phyloP scores from a whole-genome alignment of 1,140 invertebrate genomes.

The Ladona fulva region DNA sequence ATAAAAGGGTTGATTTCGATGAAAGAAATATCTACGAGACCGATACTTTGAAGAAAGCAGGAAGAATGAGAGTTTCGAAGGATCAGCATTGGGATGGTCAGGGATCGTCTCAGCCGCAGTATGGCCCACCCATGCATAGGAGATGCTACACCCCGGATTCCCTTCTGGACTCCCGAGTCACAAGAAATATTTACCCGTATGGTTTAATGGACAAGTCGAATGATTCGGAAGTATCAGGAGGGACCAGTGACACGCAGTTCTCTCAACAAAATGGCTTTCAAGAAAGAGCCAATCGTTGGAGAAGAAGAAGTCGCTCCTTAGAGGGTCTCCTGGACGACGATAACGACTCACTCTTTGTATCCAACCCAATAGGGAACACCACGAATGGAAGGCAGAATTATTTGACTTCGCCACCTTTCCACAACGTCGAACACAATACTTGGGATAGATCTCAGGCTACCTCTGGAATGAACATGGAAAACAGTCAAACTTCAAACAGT shows the following conservation, averaged over 20 bases:
- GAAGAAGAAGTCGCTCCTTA: conserved; percentile 44
- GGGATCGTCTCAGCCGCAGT: neutral
- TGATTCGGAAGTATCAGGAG: neutral
- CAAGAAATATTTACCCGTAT: conserved; percentile 44
- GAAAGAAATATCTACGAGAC: conserved; percentile 68
- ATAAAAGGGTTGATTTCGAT: conserved; percentile 57
- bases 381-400: neutral
- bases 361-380: neutral
- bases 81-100: neutral
- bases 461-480: neutral
- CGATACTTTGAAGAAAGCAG: conserved; percentile 48
- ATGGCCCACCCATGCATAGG: conserved; percentile 10
- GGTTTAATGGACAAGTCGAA: conserved; percentile 35
- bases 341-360: conserved; percentile 26
- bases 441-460: conserved; percentile 15
- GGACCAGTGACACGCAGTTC: neutral
- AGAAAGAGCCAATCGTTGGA: neutral
- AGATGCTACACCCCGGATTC: conserved; percentile 29
- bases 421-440: conserved; percentile 18
- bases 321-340: conserved; percentile 52
- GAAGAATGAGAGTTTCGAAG: neutral
- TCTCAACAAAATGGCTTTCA: neutral
- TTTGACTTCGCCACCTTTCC: conserved; percentile 18
- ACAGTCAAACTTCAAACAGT: neutral
- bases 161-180: conserved; percentile 22